Evolutionary conservation across 2,888 invertebrate species (phyloP).

Genomic region (Cepaea hortensis): DNA sequence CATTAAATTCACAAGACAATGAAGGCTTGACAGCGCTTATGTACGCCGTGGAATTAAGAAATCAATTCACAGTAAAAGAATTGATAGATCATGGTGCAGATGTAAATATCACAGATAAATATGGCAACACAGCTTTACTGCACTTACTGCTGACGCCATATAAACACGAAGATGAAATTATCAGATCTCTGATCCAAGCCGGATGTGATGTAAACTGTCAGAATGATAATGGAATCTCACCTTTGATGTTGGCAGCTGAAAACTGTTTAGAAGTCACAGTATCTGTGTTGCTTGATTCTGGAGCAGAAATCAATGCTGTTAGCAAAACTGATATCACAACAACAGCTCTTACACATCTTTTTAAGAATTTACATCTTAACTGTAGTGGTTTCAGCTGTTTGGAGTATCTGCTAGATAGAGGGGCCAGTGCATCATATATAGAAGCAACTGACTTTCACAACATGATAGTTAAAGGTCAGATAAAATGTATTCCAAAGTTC

Average conservation of each 20-base stretch:
- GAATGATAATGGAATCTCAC: constrained; percentile 10
- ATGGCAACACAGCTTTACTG: background rate
- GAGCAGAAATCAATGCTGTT: too few relatives aligned
- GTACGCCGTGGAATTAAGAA: too few relatives aligned
- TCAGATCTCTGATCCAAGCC: background rate
- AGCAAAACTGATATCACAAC: too few relatives aligned
- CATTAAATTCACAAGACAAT: background rate
- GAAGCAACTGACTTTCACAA: too few relatives aligned
- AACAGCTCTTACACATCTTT: background rate
- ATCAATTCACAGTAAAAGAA: too few relatives aligned
- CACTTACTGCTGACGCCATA: background rate
- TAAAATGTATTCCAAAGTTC: background rate
- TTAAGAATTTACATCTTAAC: background rate
- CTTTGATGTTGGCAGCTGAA: background rate
- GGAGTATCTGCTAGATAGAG: too few relatives aligned
- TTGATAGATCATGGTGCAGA: background rate
- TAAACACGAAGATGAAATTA: background rate
- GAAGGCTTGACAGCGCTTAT: too few relatives aligned
- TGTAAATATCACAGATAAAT: background rate
- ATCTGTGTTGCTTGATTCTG: too few relatives aligned
- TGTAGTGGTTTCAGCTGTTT: too few relatives aligned
- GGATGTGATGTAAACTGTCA: constrained; percentile 2
- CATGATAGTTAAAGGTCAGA: too few relatives aligned
- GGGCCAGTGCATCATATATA: too few relatives aligned
- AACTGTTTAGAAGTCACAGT: too few relatives aligned